Evolutionary conservation across 2,888 invertebrate genomes (phyloP).

Genomic region (Brenthis hecate): DNA sequence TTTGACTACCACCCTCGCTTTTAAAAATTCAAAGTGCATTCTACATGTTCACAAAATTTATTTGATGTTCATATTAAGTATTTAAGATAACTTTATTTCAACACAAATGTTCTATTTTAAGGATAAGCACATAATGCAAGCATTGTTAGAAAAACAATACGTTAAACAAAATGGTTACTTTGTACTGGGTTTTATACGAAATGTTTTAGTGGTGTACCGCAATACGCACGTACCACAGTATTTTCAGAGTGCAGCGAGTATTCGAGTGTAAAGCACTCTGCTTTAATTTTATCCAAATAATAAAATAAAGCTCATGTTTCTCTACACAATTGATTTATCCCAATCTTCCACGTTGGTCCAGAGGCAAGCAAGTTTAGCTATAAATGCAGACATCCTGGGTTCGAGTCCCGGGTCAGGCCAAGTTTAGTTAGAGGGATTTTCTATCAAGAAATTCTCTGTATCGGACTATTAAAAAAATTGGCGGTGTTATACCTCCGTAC

Average conservation of each 20-base stretch:
- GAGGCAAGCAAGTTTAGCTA: no score
- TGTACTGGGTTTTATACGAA: conserved; percentile 17
- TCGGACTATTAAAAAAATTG: no score
- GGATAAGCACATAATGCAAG: conserved; percentile 9
- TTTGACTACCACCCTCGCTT: no score
- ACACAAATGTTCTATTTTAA: conserved; percentile 4
- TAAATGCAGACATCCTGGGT: no score
- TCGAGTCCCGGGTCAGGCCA: no score
- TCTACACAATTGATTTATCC: no score
- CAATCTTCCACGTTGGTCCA: no score
- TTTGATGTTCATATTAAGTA: neutral
- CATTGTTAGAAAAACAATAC: conserved; percentile 18
- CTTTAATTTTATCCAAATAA: conserved; percentile 30
- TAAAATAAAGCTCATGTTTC: conserved; percentile 22
- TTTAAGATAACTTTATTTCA: conserved; percentile 1
- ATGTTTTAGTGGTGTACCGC: conserved; percentile 15
- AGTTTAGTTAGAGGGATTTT: no score
- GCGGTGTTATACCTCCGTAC: no score
- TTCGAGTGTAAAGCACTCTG: conserved; percentile 31
- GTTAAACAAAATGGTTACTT: conserved; percentile 22
- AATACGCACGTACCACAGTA: conserved; percentile 23
- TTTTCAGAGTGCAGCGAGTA: conserved; percentile 27
- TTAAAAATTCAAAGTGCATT: no score
- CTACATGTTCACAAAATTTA: neutral
- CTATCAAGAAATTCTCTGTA: no score